Percentiles rank a stretch among this genome's conserved stretches.
phyloP scores from a whole-genome alignment of 2,113 vertebrate genomes.

The Etheostoma spectabile region DNA sequence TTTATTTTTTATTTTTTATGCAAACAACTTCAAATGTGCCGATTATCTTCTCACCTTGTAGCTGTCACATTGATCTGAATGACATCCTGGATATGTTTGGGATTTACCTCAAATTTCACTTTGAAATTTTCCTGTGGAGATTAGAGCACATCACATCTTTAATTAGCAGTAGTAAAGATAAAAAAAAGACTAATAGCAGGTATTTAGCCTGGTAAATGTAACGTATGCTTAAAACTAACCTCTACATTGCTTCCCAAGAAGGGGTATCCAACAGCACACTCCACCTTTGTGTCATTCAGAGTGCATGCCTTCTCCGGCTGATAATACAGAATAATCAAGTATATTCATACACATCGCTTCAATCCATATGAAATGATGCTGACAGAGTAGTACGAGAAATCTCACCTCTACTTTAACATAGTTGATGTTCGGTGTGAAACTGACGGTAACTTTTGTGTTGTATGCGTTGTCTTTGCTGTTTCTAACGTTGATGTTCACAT shows the following conservation, averaged over 20 bases:
- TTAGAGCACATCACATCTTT: not conserved
- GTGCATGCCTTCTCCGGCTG: slow-evolving; percentile 90
- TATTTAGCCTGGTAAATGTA: not conserved
- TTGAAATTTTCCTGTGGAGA: slow-evolving; percentile 87
- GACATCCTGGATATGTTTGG: slow-evolving; percentile 83
- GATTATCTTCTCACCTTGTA: slow-evolving; percentile 86
- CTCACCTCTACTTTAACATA: slow-evolving; percentile 93
- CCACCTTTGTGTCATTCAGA: slow-evolving; percentile 85
- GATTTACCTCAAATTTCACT: slow-evolving; percentile 92
- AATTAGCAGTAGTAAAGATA: not conserved
- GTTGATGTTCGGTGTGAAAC: slow-evolving; percentile 92
- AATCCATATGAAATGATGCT: not conserved
- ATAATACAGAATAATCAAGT: slow-evolving; percentile 14
- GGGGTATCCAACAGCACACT: slow-evolving; percentile 94
- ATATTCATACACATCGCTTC: not conserved
- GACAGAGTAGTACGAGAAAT: not conserved
- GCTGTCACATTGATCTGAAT: slow-evolving; percentile 87
- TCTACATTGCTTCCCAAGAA: slow-evolving; percentile 86
- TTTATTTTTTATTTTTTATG: too few relatives aligned
- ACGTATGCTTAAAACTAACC: slow-evolving; percentile 62
- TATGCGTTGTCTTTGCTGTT: slow-evolving; percentile 95
- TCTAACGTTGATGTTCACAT: slow-evolving; percentile 84
- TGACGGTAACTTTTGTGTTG: slow-evolving; percentile 90
- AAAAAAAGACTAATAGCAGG: not conserved
- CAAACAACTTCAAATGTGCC: not conserved